A percentile compares a stretch with the other conserved stretches of the same genome.
These are phyloP conservation scores for Drosophila atroscutellata DNA, from an alignment of 2,888 invertebrate species.

Conservation along the genomic window DNA sequence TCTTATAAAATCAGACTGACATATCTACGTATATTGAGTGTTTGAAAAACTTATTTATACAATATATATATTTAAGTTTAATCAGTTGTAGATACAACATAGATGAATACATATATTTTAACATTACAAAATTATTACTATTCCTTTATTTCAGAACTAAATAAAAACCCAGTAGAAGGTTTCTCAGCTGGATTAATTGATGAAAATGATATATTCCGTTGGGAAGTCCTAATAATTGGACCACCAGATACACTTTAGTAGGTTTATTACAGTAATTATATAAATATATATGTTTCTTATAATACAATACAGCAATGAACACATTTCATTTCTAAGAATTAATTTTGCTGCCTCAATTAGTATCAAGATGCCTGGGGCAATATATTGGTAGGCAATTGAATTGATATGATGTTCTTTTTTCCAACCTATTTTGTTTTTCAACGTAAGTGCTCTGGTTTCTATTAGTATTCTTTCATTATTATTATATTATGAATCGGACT, in stretches of 20 bases:
- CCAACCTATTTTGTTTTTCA: background rate
- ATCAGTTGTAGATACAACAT: background rate
- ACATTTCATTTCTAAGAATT: background rate
- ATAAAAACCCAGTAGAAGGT: constrained; percentile 99
- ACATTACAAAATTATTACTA: constrained; percentile 20
- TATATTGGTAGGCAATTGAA: background rate
- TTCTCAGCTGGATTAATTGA: constrained; percentile 99
- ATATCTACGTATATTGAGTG: background rate
- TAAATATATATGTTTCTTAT: constrained; percentile 9
- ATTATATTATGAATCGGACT: background rate
- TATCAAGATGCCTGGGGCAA: background rate
- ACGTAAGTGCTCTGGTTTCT: background rate
- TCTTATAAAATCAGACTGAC: background rate
- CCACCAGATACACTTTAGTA: constrained; percentile 99
- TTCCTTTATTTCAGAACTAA: constrained; percentile 90
- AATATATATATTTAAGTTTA: background rate
- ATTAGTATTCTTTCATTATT: background rate
- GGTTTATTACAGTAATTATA: constrained; percentile 85
- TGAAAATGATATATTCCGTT: constrained; percentile 99
- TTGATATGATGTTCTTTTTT: background rate
- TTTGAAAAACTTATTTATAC: background rate
- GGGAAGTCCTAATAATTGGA: constrained; percentile 99
- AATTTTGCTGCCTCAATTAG: background rate
- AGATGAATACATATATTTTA: constrained; percentile 19
- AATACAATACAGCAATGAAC: background rate